These are phyloP conservation scores for Protomyctophum bolini DNA, from an alignment of 2,113 vertebrate genomes.

Conservation along the genomic window DNA sequence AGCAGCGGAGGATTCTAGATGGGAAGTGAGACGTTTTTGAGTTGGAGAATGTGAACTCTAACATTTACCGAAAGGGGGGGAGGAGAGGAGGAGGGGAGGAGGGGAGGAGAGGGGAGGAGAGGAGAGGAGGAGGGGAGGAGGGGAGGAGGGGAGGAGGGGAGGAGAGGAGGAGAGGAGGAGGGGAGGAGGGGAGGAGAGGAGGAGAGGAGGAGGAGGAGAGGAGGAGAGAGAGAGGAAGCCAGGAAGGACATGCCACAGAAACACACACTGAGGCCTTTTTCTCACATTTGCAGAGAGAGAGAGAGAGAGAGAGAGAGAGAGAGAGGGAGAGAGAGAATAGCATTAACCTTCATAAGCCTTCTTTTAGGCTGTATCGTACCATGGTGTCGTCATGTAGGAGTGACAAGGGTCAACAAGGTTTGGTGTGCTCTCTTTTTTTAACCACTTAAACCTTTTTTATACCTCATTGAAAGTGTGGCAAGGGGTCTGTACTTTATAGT, in stretches of 20 bases:
- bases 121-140: too few species aligned
- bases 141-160: too few species aligned
- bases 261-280: slow-evolving; percentile 14
- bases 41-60: slow-evolving; percentile 32
- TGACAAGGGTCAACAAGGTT: too few species aligned
- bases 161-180: background rate
- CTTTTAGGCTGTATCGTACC: too few species aligned
- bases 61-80: slow-evolving; percentile 6
- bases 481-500: background rate
- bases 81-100: background rate
- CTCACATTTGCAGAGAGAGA: slow-evolving; percentile 18
- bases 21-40: slow-evolving; percentile 14
- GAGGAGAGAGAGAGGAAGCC: background rate
- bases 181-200: background rate
- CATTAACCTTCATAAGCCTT: too few species aligned
- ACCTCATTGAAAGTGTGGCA: too few species aligned
- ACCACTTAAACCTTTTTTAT: too few species aligned
- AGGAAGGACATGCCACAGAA: background rate
- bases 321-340: background rate
- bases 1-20: background rate
- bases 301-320: slow-evolving; percentile 30
- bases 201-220: too few species aligned
- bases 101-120: background rate
- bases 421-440: background rate
- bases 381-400: background rate